Evolutionary conservation across 2,113 vertebrate species (phyloP).

Genomic region (Hemicordylus capensis): DNA sequence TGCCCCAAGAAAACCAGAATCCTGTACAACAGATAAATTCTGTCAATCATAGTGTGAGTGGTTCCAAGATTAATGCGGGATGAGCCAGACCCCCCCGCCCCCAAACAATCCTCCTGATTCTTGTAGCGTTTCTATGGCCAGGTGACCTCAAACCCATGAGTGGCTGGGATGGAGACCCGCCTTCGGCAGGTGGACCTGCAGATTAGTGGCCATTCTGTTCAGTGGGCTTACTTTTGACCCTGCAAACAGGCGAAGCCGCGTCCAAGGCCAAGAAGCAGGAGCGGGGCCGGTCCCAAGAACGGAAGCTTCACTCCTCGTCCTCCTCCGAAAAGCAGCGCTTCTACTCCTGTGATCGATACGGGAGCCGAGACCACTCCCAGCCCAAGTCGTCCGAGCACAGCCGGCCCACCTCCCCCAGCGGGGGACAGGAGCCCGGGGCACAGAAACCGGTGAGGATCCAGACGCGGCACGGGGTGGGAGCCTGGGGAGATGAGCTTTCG

Average conservation of each 20-base stretch:
- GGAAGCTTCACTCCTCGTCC: conserved; percentile 90
- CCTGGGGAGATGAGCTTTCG: not conserved
- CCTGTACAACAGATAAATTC: no score
- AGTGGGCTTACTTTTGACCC: conserved; percentile 29
- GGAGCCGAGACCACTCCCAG: conserved; percentile 87
- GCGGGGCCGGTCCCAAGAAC: conserved; percentile 91
- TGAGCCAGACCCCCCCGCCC: no score
- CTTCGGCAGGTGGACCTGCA: not conserved
- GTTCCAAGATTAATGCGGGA: no score
- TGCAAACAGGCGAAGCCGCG: conserved; percentile 63
- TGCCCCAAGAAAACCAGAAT: no score
- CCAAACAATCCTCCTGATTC: no score
- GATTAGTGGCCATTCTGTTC: not conserved
- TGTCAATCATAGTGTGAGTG: no score
- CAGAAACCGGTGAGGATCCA: conserved; percentile 87
- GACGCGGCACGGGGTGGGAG: not conserved
- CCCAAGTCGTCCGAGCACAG: conserved; percentile 84
- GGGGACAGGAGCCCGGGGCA: conserved; percentile 79
- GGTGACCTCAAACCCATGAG: no score
- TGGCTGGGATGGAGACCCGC: no score
- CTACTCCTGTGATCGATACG: conserved; percentile 95
- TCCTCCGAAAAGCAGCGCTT: conserved; percentile 93
- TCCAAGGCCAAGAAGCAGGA: conserved; percentile 80
- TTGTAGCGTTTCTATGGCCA: no score
- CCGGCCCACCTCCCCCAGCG: conserved; percentile 85